Evolutionary conservation across 2,888 invertebrate species (phyloP).

Genomic region (Eupeodes latifasciatus): DNA sequence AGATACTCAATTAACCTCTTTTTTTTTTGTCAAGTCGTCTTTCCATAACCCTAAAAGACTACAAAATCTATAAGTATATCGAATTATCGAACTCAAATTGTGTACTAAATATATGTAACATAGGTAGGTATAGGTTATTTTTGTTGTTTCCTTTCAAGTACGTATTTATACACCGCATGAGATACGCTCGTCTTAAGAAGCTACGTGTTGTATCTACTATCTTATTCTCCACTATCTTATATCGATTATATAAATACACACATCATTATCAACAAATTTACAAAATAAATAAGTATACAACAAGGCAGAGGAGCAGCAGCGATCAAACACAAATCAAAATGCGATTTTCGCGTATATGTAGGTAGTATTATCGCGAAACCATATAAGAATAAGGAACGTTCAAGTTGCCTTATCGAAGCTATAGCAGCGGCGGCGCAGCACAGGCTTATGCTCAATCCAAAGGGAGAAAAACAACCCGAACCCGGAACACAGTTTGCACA

Average conservation of each 20-base stretch:
- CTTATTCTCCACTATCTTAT: constrained; percentile 40
- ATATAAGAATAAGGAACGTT: constrained; percentile 38
- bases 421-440: neutral
- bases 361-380: constrained; percentile 76
- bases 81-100: constrained; percentile 15
- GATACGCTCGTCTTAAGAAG: constrained; percentile 16
- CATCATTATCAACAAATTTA: constrained; percentile 83
- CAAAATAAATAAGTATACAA: constrained; percentile 80
- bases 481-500: constrained; percentile 58
- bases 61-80: too few relatives aligned
- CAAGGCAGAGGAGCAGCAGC: constrained; percentile 57
- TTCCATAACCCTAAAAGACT: constrained; percentile 9
- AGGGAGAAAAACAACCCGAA: constrained; percentile 6
- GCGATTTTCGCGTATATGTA: constrained; percentile 77
- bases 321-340: constrained; percentile 83
- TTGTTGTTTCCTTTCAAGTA: constrained; percentile 38
- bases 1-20: constrained; percentile 57
- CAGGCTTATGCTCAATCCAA: neutral
- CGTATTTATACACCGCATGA: constrained; percentile 12
- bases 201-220: constrained; percentile 49
- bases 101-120: neutral
- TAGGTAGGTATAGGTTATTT: neutral
- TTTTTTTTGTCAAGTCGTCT: constrained; percentile 1
- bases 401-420: constrained; percentile 31
- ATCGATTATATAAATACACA: constrained; percentile 64